Evolutionary conservation across 2,888 invertebrate genomes (phyloP).

Genomic region (Limnephilus rhombicus): DNA sequence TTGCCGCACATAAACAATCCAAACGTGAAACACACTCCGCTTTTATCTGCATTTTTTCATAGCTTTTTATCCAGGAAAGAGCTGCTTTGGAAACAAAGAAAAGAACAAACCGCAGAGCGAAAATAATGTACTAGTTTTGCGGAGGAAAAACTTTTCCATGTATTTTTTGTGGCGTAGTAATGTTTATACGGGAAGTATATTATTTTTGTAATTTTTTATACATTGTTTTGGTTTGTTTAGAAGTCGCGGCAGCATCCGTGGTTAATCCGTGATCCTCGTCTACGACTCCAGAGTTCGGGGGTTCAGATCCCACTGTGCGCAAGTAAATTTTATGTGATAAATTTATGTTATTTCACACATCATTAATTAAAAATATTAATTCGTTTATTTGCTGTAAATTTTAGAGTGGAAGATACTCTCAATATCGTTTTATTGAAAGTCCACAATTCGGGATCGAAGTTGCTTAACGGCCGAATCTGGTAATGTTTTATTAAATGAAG

Average conservation of each 20-base stretch:
- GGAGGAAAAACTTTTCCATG: not conserved
- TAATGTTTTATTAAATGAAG: too few relatives aligned
- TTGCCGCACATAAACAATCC: conserved; percentile 19
- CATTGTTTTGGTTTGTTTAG: not conserved
- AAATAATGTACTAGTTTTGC: not conserved
- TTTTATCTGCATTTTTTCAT: not conserved
- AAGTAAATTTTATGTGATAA: too few relatives aligned
- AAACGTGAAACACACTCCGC: not conserved
- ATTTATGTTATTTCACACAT: too few relatives aligned
- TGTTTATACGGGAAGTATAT: not conserved
- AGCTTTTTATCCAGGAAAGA: not conserved
- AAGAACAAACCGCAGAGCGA: not conserved
- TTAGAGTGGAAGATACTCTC: too few relatives aligned
- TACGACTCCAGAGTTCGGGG: too few relatives aligned
- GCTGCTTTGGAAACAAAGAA: not conserved
- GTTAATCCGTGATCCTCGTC: too few relatives aligned
- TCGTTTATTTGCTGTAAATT: too few relatives aligned
- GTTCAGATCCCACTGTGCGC: too few relatives aligned
- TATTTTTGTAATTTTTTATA: not conserved
- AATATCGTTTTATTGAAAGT: too few relatives aligned
- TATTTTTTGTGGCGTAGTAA: not conserved
- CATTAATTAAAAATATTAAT: too few relatives aligned
- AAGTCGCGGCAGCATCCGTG: not conserved
- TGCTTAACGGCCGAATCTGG: too few relatives aligned
- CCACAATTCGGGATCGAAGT: too few relatives aligned